These are phyloP conservation scores for Callitettix versicolor DNA, from an alignment of 1,140 invertebrate species.

Conservation along the genomic window DNA sequence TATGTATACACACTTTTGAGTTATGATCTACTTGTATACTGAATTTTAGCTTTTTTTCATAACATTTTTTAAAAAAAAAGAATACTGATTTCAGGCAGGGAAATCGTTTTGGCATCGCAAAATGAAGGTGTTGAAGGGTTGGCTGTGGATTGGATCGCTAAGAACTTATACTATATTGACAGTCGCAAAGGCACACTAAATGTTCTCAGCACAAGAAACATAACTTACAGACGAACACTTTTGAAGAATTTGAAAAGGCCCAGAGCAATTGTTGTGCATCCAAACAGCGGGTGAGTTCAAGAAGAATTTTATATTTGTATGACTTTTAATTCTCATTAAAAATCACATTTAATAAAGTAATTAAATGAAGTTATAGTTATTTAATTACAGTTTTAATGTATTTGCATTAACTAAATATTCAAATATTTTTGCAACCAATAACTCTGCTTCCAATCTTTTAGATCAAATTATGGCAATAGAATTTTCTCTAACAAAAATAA, in stretches of 20 bases:
- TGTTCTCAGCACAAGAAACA: slow-evolving; percentile 78
- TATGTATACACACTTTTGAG: no score
- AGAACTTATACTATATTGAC: slow-evolving; percentile 97
- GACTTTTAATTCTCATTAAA: not conserved
- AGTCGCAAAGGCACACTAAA: slow-evolving; percentile 91
- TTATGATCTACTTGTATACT: no score
- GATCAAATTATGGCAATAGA: no score
- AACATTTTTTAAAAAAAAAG: no score
- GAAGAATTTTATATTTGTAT: not conserved
- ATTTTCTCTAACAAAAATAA: no score
- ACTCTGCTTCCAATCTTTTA: no score
- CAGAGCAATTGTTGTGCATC: slow-evolving; percentile 90
- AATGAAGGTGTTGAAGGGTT: slow-evolving; percentile 96
- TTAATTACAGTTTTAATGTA: no score
- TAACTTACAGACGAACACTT: slow-evolving; percentile 71
- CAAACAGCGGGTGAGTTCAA: slow-evolving; percentile 64
- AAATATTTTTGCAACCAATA: no score
- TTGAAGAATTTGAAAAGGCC: slow-evolving; percentile 84
- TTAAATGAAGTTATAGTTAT: no score
- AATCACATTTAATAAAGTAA: no score
- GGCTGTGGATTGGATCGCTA: slow-evolving; percentile 93
- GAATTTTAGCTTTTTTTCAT: no score
- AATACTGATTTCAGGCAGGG: slow-evolving; percentile 43
- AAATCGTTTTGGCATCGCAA: slow-evolving; percentile 89
- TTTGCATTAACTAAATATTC: no score